phyloP scores from a whole-genome alignment of 2,888 invertebrate species.

The Acrocyrtus sp. region DNA sequence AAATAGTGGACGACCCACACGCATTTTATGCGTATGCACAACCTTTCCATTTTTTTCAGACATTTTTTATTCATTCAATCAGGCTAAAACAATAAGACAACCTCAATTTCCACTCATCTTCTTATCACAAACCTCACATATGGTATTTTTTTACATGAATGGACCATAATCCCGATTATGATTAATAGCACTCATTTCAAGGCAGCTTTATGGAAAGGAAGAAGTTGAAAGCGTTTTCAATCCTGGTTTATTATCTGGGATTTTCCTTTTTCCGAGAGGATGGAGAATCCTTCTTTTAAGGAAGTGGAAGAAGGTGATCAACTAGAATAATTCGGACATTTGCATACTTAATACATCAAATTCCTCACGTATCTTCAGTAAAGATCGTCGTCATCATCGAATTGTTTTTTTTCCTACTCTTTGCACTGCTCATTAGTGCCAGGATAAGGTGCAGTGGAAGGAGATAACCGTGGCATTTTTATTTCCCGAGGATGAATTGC shows the following conservation, averaged over 20 bases:
- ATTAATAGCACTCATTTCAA: constrained; percentile 20
- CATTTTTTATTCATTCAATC: constrained; percentile 10
- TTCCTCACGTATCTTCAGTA: background rate
- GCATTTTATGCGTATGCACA: constrained; percentile 1
- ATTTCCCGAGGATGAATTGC: background rate
- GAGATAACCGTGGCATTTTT: constrained; percentile 15
- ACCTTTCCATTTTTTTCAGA: no score
- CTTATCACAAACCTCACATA: background rate
- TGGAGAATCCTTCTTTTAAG: background rate
- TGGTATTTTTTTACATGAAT: constrained; percentile 2
- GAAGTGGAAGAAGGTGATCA: constrained; percentile 6
- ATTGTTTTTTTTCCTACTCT: no score
- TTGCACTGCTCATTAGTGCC: constrained; percentile 21
- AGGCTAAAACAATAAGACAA: constrained; percentile 17
- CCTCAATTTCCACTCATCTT: background rate
- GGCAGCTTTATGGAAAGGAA: background rate
- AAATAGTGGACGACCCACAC: constrained; percentile 28
- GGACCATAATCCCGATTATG: constrained; percentile 27
- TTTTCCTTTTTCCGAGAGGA: background rate
- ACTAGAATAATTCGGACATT: background rate
- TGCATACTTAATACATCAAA: background rate
- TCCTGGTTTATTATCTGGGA: background rate
- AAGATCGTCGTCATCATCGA: constrained; percentile 3
- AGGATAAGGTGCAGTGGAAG: background rate
- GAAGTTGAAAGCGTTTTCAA: no score